Percentiles rank a stretch among this genome's conserved stretches.
phyloP scores from a whole-genome alignment of 1,140 invertebrate genomes.

The Ceratosolen fusciceps region DNA sequence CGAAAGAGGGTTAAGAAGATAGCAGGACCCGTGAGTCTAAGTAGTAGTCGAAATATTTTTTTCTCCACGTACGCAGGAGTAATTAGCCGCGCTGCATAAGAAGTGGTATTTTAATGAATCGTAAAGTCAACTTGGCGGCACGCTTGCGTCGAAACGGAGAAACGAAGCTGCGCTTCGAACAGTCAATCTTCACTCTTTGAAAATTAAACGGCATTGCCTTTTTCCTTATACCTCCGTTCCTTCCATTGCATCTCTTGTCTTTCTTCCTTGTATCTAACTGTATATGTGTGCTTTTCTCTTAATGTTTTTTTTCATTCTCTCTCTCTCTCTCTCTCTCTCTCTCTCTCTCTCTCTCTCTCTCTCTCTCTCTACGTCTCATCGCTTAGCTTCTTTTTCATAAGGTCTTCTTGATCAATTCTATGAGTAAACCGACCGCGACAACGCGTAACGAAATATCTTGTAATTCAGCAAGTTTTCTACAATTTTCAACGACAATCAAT shows the following conservation, averaged over 20 bases:
- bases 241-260: neutral
- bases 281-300: no score
- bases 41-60: slow-evolving; percentile 58
- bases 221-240: neutral
- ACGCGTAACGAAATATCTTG: slow-evolving; percentile 54
- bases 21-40: slow-evolving; percentile 19
- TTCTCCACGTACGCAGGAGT: slow-evolving; percentile 47
- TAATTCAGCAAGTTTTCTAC: slow-evolving; percentile 40
- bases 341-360: neutral
- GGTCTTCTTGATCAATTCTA: neutral
- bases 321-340: slow-evolving; percentile 10
- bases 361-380: neutral
- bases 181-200: slow-evolving; percentile 60
- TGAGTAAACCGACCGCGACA: slow-evolving; percentile 19
- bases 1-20: neutral
- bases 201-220: slow-evolving; percentile 59
- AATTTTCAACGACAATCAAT: neutral
- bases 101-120: slow-evolving; percentile 68
- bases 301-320: neutral
- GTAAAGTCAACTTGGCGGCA: slow-evolving; percentile 59
- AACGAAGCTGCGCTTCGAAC: slow-evolving; percentile 52
- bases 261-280: neutral
- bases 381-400: neutral
- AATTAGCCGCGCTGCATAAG: slow-evolving; percentile 66
- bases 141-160: slow-evolving; percentile 48